Evolutionary conservation across 2,888 invertebrate genomes (phyloP).

Genomic region (Papilio demoleus): DNA sequence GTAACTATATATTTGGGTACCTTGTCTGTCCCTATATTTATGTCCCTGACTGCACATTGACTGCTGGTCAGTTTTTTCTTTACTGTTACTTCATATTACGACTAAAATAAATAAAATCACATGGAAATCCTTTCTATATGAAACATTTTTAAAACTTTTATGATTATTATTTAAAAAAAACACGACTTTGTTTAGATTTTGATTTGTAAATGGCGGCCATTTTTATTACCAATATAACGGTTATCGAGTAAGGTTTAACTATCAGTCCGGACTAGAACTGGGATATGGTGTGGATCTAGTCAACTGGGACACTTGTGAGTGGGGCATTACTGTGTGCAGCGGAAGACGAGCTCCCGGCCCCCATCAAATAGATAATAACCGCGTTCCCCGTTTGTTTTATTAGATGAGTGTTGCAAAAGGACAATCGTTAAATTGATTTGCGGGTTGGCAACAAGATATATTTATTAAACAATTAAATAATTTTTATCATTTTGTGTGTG

Average conservation of each 20-base stretch:
- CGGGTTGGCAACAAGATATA: conserved; percentile 7
- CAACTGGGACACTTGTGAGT: background rate
- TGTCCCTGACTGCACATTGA: no score
- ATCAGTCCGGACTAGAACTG: conserved; percentile 43
- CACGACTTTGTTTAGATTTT: no score
- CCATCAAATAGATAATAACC: conserved; percentile 26
- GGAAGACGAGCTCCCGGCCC: conserved; percentile 26
- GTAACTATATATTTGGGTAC: no score
- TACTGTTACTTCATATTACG: no score
- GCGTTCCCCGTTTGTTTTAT: conserved; percentile 27
- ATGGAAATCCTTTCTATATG: no score
- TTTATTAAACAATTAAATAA: background rate
- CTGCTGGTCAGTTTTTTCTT: no score
- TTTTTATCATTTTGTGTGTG: no score
- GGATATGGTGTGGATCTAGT: no score
- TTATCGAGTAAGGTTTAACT: conserved; percentile 54
- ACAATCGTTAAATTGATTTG: conserved; percentile 30
- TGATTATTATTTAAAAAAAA: no score
- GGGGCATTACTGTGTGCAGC: background rate
- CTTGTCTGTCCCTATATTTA: no score
- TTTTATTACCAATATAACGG: conserved; percentile 57
- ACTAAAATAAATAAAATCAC: no score
- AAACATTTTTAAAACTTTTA: no score
- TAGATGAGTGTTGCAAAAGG: conserved; percentile 24
- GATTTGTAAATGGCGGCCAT: conserved; percentile 41